Evolutionary conservation across 1,140 invertebrate genomes (phyloP).

Genomic region (Nasonia vitripennis): DNA sequence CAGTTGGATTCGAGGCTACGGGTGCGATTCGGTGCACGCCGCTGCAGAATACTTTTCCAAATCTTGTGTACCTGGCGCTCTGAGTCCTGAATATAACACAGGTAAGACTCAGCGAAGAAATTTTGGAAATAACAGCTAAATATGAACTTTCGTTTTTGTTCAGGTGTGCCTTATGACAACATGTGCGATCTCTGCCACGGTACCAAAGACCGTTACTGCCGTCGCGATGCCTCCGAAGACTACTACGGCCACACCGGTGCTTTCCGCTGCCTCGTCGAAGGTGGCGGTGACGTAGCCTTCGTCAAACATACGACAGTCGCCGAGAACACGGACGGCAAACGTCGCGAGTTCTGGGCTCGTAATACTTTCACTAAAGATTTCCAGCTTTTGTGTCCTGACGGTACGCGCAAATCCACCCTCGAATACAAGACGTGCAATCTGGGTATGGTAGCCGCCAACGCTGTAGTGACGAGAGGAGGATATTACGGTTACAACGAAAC

Average conservation of each 20-base stretch:
- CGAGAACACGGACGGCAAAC: conserved; percentile 93
- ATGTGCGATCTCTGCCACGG: conserved; percentile 97
- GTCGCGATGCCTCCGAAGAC: conserved; percentile 89
- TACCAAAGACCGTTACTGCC: conserved; percentile 86
- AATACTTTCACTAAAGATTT: conserved; percentile 94
- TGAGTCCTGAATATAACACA: conserved; percentile 89
- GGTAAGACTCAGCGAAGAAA: conserved; percentile 53
- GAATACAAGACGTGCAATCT: conserved; percentile 92
- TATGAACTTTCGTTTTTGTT: neutral
- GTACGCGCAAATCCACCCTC: conserved; percentile 84
- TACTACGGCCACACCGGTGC: conserved; percentile 87
- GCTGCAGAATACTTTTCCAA: conserved; percentile 95
- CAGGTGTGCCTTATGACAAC: conserved; percentile 87
- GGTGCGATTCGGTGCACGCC: conserved; percentile 91
- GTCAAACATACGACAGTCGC: conserved; percentile 93
- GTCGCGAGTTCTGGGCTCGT: conserved; percentile 93
- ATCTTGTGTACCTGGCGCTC: conserved; percentile 91
- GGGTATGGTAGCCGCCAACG: conserved; percentile 93
- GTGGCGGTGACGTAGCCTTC: conserved; percentile 96
- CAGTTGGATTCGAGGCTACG: conserved; percentile 93
- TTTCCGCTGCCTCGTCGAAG: conserved; percentile 85
- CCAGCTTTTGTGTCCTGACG: conserved; percentile 95
- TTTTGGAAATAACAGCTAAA: conserved; percentile 29
- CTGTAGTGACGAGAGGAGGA: conserved; percentile 90
- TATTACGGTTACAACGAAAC: conserved; percentile 84